Base-by-base conservation (phyloP, 1,140 invertebrate genomes). In the Nomia melanderi region DNA sequence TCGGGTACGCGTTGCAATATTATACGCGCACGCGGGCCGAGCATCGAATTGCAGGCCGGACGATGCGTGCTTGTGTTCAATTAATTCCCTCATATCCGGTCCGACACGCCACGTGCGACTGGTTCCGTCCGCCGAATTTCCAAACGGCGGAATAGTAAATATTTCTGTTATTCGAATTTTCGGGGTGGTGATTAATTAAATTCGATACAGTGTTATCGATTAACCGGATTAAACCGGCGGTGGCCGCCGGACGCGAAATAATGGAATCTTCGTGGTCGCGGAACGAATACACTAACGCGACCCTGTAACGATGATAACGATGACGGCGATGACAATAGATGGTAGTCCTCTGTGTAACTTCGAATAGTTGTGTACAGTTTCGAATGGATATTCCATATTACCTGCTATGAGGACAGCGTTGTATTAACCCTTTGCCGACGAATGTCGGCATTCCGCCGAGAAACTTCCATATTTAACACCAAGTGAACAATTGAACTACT, bases 41-140 rank as follows among this genome's bases (percentile, higher is more conserved):
- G 73, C 73, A 65, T 69, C 73, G 65, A 57, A 65, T 67, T 67
- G 64, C 73, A 67, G 5, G 31, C 65, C 47, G 47, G 33, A 36
- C 39, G 33, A 75, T 69, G 39, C 39, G 64, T 33, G 65, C 41
- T 31, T 53, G n/a, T 53, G 53, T 69, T 69, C 60, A 76, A 76
- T 76, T 76, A 69, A 76, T 76, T 69, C 54, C 39, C 29, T 25
- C 29, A n/a, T 62, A 71, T 74, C 25, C 62, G 41, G 41, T 1
- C 41, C 6, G 41, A 29, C 62, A 14, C 3, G 33, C 33, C 12
- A 2, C 2, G 20, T 3, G 14, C 41, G 11, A 59, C 31, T n/a
- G 27, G 33, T 57, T 66, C 57, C 11, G 12, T 74, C 41, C 23
- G 23, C 14, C 17, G 36, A 39, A 76, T 76, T 47, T 23, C 20